These are phyloP conservation scores for Stichodactyla mertensii DNA, from an alignment of 64 coral and sea anemone genomes.

Conservation along the genomic window DNA sequence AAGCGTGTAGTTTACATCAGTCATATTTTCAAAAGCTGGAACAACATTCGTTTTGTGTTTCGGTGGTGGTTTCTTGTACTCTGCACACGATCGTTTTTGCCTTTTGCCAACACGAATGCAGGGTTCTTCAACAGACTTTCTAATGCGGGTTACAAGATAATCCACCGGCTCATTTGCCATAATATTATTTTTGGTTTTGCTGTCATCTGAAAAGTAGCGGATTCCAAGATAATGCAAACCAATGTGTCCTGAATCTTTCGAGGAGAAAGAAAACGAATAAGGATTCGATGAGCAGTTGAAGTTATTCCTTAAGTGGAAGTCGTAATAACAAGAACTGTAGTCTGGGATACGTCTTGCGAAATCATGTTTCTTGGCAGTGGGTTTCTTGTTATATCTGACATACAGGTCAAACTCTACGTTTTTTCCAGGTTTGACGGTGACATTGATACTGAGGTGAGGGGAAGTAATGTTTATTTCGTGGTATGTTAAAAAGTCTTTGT, in stretches of 20 bases:
- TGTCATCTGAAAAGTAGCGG: slow-evolving; percentile 11
- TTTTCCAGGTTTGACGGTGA: background rate
- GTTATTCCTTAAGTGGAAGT: background rate
- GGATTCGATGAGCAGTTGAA: slow-evolving; percentile 38
- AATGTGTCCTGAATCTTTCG: slow-evolving; percentile 27
- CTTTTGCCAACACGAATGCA: slow-evolving; percentile 17
- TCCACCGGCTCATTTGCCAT: background rate
- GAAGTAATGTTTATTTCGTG: background rate
- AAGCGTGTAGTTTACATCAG: slow-evolving; percentile 61
- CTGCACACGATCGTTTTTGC: slow-evolving; percentile 59
- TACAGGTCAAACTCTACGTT: background rate
- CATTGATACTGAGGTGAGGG: background rate
- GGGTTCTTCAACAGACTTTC: background rate
- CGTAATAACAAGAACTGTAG: slow-evolving; percentile 7
- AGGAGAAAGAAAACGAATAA: slow-evolving; percentile 39
- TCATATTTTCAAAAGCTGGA: slow-evolving; percentile 25
- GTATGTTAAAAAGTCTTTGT: background rate
- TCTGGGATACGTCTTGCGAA: background rate
- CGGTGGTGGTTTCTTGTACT: slow-evolving; percentile 45
- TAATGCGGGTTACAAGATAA: background rate
- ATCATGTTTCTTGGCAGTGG: background rate
- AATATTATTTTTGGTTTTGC: background rate
- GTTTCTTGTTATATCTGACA: slow-evolving; percentile 1
- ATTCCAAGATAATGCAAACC: slow-evolving; percentile 74
- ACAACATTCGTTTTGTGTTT: background rate